Percentiles rank a stretch among this genome's conserved stretches.
phyloP scores from a whole-genome alignment of 2,888 invertebrate species.

The Podotricha telesiphe region DNA sequence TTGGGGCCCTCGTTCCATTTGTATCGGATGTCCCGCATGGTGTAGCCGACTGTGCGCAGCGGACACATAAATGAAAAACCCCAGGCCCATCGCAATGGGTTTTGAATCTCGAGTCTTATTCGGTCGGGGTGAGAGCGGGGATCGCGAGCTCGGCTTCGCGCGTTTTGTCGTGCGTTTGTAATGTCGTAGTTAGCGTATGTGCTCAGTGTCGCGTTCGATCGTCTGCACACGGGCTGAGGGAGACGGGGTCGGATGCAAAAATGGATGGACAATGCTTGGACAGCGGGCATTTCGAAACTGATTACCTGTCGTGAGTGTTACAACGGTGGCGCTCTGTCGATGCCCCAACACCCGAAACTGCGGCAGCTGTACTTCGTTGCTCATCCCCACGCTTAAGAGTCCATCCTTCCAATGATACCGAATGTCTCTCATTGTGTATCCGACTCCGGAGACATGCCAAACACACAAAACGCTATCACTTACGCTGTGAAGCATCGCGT shows the following conservation, averaged over 20 bases:
- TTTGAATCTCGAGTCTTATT: slow-evolving; percentile 78
- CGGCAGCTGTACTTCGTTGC: slow-evolving; percentile 97
- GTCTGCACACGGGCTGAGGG: slow-evolving; percentile 78
- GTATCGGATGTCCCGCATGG: slow-evolving; percentile 98
- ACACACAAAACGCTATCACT: slow-evolving; percentile 84
- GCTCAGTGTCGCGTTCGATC: slow-evolving; percentile 74
- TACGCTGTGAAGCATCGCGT: slow-evolving; percentile 78
- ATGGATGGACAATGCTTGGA: slow-evolving; percentile 73
- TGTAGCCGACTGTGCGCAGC: slow-evolving; percentile 95
- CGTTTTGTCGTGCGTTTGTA: slow-evolving; percentile 74
- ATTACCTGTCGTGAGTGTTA: slow-evolving; percentile 98
- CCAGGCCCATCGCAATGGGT: slow-evolving; percentile 83
- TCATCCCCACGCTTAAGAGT: slow-evolving; percentile 96
- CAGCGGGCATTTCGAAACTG: slow-evolving; percentile 57
- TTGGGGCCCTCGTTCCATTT: slow-evolving; percentile 98
- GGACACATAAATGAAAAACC: slow-evolving; percentile 81
- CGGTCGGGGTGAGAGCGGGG: slow-evolving; percentile 74
- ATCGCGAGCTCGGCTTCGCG: slow-evolving; percentile 72
- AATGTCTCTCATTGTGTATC: slow-evolving; percentile 99
- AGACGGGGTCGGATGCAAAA: slow-evolving; percentile 78
- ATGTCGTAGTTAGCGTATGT: slow-evolving; percentile 77
- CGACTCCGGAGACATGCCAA: slow-evolving; percentile 90
- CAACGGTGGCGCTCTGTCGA: slow-evolving; percentile 96
- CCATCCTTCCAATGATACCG: slow-evolving; percentile 98
- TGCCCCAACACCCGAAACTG: slow-evolving; percentile 98